Evolutionary conservation across 2,113 vertebrate species (phyloP).

Genomic region (Paracanthobrama guichenoti): DNA sequence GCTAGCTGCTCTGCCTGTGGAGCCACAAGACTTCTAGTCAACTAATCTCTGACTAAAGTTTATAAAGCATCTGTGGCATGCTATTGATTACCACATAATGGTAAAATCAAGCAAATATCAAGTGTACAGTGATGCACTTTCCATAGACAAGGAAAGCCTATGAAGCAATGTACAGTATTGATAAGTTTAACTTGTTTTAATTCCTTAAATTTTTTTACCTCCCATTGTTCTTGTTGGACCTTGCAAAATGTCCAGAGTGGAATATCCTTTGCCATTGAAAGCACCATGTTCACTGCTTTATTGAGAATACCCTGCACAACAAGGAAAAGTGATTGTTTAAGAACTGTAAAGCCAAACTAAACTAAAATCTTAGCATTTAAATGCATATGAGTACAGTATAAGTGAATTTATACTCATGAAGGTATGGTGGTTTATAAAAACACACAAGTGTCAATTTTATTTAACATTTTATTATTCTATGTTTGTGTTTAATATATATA

Average conservation of each 20-base stretch:
- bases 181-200: background rate
- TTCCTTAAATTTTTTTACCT: conserved; percentile 57
- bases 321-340: conserved; percentile 7
- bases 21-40: background rate
- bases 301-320: conserved; percentile 75
- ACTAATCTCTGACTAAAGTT: background rate
- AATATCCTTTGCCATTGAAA: conserved; percentile 75
- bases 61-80: background rate
- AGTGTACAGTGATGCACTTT: background rate
- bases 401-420: background rate
- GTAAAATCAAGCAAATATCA: background rate
- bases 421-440: background rate
- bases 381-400: background rate
- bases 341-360: background rate
- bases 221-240: conserved; percentile 76
- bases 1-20: conserved; percentile 76
- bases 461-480: background rate
- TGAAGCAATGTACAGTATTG: background rate
- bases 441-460: background rate
- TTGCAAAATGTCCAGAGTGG: conserved; percentile 79
- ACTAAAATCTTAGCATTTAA: background rate
- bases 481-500: background rate
- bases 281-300: conserved; percentile 71
- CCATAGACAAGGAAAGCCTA: background rate
- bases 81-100: background rate